Evolutionary conservation across 1,140 invertebrate species (phyloP).

Genomic region (Cataglyphis hispanica): DNA sequence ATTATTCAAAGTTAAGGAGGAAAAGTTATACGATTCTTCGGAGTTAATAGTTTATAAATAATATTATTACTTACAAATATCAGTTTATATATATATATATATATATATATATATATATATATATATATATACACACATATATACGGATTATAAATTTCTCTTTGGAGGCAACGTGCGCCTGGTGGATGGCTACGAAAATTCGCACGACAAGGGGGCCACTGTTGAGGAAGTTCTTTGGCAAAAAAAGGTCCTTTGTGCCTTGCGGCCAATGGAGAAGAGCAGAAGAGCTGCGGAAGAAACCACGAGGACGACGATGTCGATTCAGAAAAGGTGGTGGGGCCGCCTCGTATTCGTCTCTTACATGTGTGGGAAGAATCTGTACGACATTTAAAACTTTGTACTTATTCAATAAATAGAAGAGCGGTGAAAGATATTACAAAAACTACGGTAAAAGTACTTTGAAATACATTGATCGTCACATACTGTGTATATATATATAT

Average conservation of each 20-base stretch:
- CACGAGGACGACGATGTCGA: conserved; percentile 33
- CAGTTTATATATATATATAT: background rate
- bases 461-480: background rate
- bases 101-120: too few relatives aligned
- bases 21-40: background rate
- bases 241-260: conserved; percentile 67
- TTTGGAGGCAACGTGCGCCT: conserved; percentile 16
- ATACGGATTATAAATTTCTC: background rate
- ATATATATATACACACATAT: too few relatives aligned
- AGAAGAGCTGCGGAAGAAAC: conserved; percentile 64
- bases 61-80: background rate
- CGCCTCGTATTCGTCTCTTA: background rate
- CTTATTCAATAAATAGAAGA: background rate
- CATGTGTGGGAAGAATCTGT: too few relatives aligned
- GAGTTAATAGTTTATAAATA: background rate
- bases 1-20: background rate
- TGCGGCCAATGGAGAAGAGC: conserved; percentile 42
- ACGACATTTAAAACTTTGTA: background rate
- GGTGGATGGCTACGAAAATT: conserved; percentile 64
- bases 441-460: too few relatives aligned
- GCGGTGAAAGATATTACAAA: background rate
- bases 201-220: conserved; percentile 67
- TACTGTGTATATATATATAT: background rate
- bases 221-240: conserved; percentile 48
- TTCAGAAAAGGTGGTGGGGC: conserved; percentile 30